Percentiles rank a stretch among this genome's conserved stretches.
Conservation (phyloP, 2,888 invertebrate genomes). For the Agonum fuliginosum region DNA sequence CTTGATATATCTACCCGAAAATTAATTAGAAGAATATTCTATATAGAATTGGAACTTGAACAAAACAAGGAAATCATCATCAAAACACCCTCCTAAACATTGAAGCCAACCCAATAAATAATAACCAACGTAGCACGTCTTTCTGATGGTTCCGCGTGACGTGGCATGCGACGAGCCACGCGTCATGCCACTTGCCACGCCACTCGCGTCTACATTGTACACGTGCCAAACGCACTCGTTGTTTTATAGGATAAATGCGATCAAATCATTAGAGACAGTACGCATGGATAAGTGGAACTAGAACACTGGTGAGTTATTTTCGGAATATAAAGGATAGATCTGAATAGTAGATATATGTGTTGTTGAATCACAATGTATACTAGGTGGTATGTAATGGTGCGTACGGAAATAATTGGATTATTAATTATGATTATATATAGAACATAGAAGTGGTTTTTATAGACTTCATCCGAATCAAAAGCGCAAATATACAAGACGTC, state of each 20-base stretch:
- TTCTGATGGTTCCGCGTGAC: conserved; percentile 11
- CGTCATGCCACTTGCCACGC: conserved; percentile 17
- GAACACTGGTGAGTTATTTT: conserved; percentile 14
- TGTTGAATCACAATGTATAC: neutral
- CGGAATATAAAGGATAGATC: neutral
- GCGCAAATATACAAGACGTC: too few relatives aligned
- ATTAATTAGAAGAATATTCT: too few relatives aligned
- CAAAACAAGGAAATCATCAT: neutral
- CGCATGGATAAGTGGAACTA: neutral
- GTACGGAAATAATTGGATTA: neutral
- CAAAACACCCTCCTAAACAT: neutral
- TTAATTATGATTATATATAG: too few relatives aligned
- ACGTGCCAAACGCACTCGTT: conserved; percentile 15
- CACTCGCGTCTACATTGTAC: conserved; percentile 11
- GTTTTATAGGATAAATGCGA: conserved; percentile 8
- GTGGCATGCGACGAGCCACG: conserved; percentile 3
- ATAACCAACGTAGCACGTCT: conserved; percentile 31
- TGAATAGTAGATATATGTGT: conserved; percentile 1
- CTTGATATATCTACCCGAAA: too few relatives aligned
- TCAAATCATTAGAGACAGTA: conserved; percentile 29
- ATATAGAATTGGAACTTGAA: too few relatives aligned
- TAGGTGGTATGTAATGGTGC: conserved; percentile 6
- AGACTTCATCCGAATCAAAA: too few relatives aligned
- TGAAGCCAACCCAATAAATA: conserved; percentile 9
- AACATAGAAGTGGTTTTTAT: too few relatives aligned